Evolutionary conservation across 1,140 invertebrate species (phyloP), one percentile per base, ranked within the genome.

Genomic region (Dufourea novaeangliae): DNA sequence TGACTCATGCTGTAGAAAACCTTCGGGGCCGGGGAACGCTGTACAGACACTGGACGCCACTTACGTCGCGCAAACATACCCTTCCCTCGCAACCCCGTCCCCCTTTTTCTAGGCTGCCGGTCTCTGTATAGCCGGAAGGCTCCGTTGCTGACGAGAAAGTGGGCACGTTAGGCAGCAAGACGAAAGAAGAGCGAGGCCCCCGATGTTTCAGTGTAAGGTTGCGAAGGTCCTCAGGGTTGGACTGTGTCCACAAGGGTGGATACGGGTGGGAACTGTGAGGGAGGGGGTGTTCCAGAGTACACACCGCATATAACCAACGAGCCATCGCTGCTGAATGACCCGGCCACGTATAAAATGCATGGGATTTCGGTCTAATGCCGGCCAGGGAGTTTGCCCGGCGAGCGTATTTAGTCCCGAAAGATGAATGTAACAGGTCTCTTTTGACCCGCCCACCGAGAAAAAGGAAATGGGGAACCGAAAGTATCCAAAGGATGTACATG

Each of bases 301-400:
- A 90, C 87, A 88, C 82, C 79, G 80, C 83, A 81, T 82, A 86
- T 86, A 86, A 84, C 80, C 85, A 80, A 85, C 79, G 76, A 87
- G 83, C 67, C 78, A 80, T 69, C 79, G 78, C 83, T 82, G n/a
- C 78, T 89, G 88, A 92, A 91, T 91, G 87, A 91, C 85, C 86
- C 67, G 76, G 74, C 76, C 84, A 86, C 79, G 86, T 92, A 92
- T 92, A 91, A 92, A 92, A 92, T 92, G 90, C 91, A 92, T 92
- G 88, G 90, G 88, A 92, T 91, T 90, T 90, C 84, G 78, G 83
- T 89, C 82, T 86, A 86, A 90, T 88, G 83, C 80, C 73, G 85
- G 75, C 83, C 77, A 79, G 78, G 82, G 84, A 88, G 87, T 88
- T 89, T 90, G 76, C 86, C 74, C 81, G 79, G 63, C n/a, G 78